Evolutionary conservation across 1,140 invertebrate species (phyloP), one percentile per base, ranked within the genome.

Genomic region (Trialeurodes vaporariorum): DNA sequence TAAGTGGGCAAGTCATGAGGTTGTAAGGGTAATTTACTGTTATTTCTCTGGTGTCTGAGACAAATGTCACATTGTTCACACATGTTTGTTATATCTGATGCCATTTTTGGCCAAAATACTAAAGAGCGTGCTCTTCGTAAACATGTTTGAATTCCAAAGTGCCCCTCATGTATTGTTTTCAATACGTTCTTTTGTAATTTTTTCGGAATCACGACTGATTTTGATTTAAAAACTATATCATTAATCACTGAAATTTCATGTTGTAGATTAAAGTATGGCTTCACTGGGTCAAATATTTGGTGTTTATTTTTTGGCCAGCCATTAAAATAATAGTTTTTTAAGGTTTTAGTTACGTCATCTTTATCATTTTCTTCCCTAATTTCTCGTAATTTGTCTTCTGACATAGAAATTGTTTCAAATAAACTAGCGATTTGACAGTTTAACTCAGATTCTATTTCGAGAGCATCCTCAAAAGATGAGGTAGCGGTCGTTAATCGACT

Each of bases 71-170:
- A 81, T 65, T 74, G 73, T 21, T 66, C 65, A 21, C 81, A 71
- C 22, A 74, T 68, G 59, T 79, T 71, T 74, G 75, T 74, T 59
- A 82, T 80, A 62, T 82, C 74, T 62, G 76, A 76, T 59, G 72
- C 71, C 67, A 81, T 79, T 27, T 73, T 72, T 26, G 78, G 78
- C 77, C 79, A 80, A 71, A 72, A 81, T 27, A 81, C 70, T 58
- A 73, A 67, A 63, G 79, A 72, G 67, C 75, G 71, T 25, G 79
- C 77, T 64, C 73, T 70, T 34, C 63, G 59, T 68, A 75, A 74
- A 61, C 72, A 75, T 71, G 78, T 78, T 49, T 76, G 76, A 63
- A 76, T 73, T 1, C 81, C 80, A 63, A 80, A 34, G 71, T 83
- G 81, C 22, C 72, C 70, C 64, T 76, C 73, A 72, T 81, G 80